These are phyloP conservation scores for Dexiosoma caninum DNA, from an alignment of 2,888 invertebrate species.

Conservation along the genomic window DNA sequence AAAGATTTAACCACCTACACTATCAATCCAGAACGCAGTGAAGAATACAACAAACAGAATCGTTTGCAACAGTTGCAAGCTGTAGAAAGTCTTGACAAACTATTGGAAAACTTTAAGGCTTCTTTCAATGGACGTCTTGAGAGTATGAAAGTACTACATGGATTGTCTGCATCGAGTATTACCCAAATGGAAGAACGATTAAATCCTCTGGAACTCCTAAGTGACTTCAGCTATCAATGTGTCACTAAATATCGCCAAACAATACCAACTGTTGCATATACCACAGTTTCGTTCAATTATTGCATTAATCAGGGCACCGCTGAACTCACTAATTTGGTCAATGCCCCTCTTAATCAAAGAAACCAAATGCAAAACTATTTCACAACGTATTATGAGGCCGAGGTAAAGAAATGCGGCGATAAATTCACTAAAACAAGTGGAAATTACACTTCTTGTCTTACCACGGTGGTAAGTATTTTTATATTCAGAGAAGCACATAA, in stretches of 20 bases:
- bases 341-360: not conserved
- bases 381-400: not conserved
- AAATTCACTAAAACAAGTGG: not conserved
- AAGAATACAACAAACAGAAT: not conserved
- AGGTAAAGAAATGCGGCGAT: not conserved
- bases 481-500: not conserved
- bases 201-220: conserved; percentile 52
- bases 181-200: conserved; percentile 46
- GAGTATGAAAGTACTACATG: conserved; percentile 12
- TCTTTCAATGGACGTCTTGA: conserved; percentile 33
- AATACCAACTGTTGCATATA: conserved; percentile 31
- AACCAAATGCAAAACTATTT: conserved; percentile 12
- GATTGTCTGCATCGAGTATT: conserved; percentile 20
- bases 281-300: conserved; percentile 13
- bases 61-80: conserved; percentile 9
- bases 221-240: conserved; percentile 58
- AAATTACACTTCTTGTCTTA: conserved; percentile 25
- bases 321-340: not conserved
- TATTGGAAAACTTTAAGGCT: conserved; percentile 27
- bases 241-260: conserved; percentile 57
- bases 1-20: not conserved
- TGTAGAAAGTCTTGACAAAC: conserved; percentile 37
- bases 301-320: conserved; percentile 42
- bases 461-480: not conserved
- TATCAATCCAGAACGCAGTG: not conserved